A percentile compares a stretch with the other conserved stretches of the same genome.
Conservation (phyloP, 1,140 invertebrate genomes). For the Cylas formicarius region DNA sequence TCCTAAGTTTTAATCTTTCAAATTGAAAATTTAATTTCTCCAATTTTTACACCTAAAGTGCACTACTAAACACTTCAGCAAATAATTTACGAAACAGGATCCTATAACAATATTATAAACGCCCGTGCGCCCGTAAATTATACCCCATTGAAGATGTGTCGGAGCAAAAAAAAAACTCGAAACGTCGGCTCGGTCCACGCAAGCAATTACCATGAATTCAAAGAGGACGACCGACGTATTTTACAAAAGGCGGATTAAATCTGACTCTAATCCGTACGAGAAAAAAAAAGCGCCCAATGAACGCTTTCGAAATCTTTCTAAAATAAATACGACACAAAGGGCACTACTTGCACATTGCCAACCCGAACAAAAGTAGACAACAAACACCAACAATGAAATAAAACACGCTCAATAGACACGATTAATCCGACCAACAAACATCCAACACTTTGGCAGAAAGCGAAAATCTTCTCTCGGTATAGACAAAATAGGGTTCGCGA, state of each 20-base stretch:
- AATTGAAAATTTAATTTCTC: too few relatives aligned
- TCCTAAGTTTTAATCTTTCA: too few relatives aligned
- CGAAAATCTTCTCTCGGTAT: conserved; percentile 23
- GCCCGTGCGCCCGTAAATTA: background rate
- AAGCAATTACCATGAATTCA: conserved; percentile 8
- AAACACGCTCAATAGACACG: conserved; percentile 42
- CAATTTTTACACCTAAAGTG: too few relatives aligned
- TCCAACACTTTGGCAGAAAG: conserved; percentile 31
- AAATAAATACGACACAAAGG: conserved; percentile 40
- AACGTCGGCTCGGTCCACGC: background rate
- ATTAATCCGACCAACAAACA: conserved; percentile 40
- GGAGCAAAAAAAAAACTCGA: conserved; percentile 7
- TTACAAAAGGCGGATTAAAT: conserved; percentile 34
- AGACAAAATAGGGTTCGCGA: conserved; percentile 13
- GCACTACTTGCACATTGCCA: conserved; percentile 39
- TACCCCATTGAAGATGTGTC: conserved; percentile 1
- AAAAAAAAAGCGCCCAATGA: conserved; percentile 38
- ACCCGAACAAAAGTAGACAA: conserved; percentile 39
- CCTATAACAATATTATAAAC: too few relatives aligned
- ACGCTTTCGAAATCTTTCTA: conserved; percentile 35
- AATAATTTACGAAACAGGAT: too few relatives aligned
- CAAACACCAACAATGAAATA: conserved; percentile 41
- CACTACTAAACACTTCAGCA: too few relatives aligned
- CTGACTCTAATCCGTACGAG: conserved; percentile 32
- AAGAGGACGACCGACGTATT: conserved; percentile 14